Evolutionary conservation across 2,797 vertebrate species (phyloP).

Genomic region (Gobio occitaniae): DNA sequence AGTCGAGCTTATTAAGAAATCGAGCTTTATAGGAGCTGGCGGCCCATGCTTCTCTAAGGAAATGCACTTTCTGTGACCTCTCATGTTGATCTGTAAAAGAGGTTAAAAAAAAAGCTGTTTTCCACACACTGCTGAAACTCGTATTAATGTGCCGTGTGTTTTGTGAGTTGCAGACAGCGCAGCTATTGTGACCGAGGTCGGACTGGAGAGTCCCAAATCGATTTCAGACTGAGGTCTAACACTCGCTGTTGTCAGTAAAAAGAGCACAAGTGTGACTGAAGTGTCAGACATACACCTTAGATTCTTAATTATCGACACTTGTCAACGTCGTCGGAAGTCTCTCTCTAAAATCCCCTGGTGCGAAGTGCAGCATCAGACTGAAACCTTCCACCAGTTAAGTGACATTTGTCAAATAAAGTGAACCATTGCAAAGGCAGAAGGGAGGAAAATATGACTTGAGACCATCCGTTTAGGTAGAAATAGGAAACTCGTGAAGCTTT

Average conservation of each 20-base stretch:
- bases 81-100: conserved; percentile 13
- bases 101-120: background rate
- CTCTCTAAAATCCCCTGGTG: conserved; percentile 57
- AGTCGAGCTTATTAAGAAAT: conserved; percentile 13
- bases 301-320: conserved; percentile 19
- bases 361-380: conserved; percentile 26
- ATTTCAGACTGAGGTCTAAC: background rate
- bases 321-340: background rate
- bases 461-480: background rate
- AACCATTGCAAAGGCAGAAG: conserved; percentile 26
- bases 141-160: background rate
- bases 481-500: background rate
- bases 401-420: conserved; percentile 49
- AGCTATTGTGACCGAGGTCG: background rate
- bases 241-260: background rate
- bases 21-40: background rate
- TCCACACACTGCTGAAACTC: background rate
- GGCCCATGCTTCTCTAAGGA: conserved; percentile 27
- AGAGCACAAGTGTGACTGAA: conserved; percentile 10
- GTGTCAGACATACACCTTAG: background rate
- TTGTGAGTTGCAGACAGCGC: background rate
- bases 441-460: conserved; percentile 37
- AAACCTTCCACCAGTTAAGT: conserved; percentile 48
- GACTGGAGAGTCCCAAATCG: conserved; percentile 10
- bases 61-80: conserved; percentile 55